Evolutionary conservation across 1,140 invertebrate species (phyloP).

Genomic region (Colletes latitarsis): DNA sequence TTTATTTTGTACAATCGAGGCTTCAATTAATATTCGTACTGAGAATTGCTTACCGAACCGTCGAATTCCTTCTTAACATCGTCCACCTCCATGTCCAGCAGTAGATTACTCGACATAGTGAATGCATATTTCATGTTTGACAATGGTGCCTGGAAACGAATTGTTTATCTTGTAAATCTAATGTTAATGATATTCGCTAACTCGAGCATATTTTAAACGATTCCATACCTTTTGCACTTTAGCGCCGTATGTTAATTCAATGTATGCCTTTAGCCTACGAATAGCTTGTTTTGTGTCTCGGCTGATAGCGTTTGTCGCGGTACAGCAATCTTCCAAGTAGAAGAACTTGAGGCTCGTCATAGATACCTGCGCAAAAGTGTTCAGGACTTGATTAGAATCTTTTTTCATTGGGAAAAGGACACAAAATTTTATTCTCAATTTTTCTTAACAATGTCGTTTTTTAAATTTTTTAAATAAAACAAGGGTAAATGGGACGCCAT

Average conservation of each 20-base stretch:
- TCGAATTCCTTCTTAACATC: background rate
- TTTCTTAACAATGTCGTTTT: no score
- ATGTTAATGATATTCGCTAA: no score
- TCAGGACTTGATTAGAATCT: background rate
- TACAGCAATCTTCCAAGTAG: conserved; percentile 89
- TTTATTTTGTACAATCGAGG: no score
- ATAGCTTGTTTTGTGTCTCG: conserved; percentile 86
- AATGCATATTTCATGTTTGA: conserved; percentile 83
- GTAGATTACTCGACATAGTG: conserved; percentile 82
- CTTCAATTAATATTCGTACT: no score
- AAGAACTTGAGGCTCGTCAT: conserved; percentile 87
- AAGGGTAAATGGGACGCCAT: no score
- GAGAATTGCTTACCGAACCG: background rate
- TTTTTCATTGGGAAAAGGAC: background rate
- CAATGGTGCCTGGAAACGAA: conserved; percentile 80
- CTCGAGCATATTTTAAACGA: background rate
- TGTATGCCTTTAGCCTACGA: conserved; percentile 83
- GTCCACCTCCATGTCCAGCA: conserved; percentile 82
- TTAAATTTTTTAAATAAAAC: no score
- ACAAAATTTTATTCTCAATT: no score
- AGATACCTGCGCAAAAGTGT: conserved; percentile 81
- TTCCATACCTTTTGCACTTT: conserved; percentile 82
- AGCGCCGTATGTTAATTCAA: conserved; percentile 82
- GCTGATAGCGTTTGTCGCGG: conserved; percentile 84
- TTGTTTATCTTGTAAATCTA: background rate